A percentile compares a stretch with the other conserved stretches of the same genome.
These are phyloP conservation scores for Xestia c-nigrum DNA, from an alignment of 2,888 invertebrate genomes.

Conservation along the genomic window DNA sequence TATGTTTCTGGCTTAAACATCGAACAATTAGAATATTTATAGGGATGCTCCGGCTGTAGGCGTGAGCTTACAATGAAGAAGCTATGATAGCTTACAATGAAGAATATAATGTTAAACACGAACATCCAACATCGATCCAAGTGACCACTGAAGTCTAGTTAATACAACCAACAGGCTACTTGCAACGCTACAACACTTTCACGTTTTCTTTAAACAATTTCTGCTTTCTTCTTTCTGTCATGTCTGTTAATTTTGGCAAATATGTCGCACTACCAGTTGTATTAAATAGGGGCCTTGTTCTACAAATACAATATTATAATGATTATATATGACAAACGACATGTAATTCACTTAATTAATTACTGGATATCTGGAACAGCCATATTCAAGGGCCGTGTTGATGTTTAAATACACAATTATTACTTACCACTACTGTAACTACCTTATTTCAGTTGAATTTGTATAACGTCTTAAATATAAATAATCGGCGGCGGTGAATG, in stretches of 20 bases:
- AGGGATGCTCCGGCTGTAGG: constrained; percentile 31
- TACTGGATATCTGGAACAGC: neutral
- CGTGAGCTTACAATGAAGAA: constrained; percentile 16
- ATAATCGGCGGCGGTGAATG: neutral
- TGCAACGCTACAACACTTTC: neutral
- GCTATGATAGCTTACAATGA: constrained; percentile 15
- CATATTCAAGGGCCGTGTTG: neutral
- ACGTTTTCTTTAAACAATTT: neutral
- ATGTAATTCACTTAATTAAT: neutral
- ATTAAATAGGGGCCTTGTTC: neutral
- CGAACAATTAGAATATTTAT: constrained; percentile 49
- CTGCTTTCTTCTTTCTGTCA: neutral
- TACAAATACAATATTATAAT: neutral
- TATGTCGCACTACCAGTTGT: neutral
- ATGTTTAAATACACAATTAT: neutral
- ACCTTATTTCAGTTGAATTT: neutral
- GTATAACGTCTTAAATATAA: neutral
- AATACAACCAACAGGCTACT: neutral
- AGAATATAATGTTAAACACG: neutral
- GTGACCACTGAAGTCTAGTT: constrained; percentile 17
- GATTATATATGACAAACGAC: neutral
- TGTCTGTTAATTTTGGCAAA: neutral
- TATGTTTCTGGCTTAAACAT: constrained; percentile 73
- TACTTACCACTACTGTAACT: neutral
- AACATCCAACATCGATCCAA: constrained; percentile 35